A percentile compares a stretch with the other conserved stretches of the same genome.
These are phyloP conservation scores for Ptyas mucosa DNA, from an alignment of 2,113 vertebrate genomes.

Conservation along the genomic window DNA sequence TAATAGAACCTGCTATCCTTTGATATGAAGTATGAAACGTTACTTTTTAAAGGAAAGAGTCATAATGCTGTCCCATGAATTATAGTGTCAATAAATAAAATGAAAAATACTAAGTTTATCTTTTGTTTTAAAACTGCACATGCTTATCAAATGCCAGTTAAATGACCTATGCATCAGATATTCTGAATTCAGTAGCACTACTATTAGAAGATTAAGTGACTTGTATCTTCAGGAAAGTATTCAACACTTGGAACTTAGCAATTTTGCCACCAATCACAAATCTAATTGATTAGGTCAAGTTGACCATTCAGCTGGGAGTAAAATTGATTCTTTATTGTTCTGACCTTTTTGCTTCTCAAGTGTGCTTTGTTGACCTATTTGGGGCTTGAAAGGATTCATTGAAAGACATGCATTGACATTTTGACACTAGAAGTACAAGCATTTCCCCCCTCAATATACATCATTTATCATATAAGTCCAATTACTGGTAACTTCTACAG, in stretches of 20 bases:
- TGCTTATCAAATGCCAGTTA: slow-evolving; percentile 49
- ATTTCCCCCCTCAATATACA: neutral
- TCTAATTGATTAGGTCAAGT: slow-evolving; percentile 41
- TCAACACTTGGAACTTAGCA: slow-evolving; percentile 3
- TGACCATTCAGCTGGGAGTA: slow-evolving; percentile 38
- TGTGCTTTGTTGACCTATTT: slow-evolving; percentile 29
- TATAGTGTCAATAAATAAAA: slow-evolving; percentile 33
- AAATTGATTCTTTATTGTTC: slow-evolving; percentile 47
- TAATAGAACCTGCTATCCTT: neutral
- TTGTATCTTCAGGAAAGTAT: neutral
- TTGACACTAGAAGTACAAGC: slow-evolving; percentile 19
- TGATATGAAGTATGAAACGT: neutral
- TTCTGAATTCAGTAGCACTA: slow-evolving; percentile 23
- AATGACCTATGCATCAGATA: slow-evolving; percentile 30
- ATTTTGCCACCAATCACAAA: slow-evolving; percentile 20
- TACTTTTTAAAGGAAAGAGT: neutral
- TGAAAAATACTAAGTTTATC: slow-evolving; percentile 37
- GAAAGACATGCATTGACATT: slow-evolving; percentile 38
- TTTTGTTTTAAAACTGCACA: slow-evolving; percentile 38
- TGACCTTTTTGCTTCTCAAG: slow-evolving; percentile 54
- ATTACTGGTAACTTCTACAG: slow-evolving; percentile 45
- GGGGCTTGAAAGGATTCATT: slow-evolving; percentile 15
- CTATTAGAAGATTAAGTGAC: neutral
- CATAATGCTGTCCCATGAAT: slow-evolving; percentile 10
- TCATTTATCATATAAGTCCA: slow-evolving; percentile 46